Evolutionary conservation across 2,113 vertebrate genomes (phyloP), one percentile per base, ranked within the genome.

Genomic region (Pao palembangensis): DNA sequence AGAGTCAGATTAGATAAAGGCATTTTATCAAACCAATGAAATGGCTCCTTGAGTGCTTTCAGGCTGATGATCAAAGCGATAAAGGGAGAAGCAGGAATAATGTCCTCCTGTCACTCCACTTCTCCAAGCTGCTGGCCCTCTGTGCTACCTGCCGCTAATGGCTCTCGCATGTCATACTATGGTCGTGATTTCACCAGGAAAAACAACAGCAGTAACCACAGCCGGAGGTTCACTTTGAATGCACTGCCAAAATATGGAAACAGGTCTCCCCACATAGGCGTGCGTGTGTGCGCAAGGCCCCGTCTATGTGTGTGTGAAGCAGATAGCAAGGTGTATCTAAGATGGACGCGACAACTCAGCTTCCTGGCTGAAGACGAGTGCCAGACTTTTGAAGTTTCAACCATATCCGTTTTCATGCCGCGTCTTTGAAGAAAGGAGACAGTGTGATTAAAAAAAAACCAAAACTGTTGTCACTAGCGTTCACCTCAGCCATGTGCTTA

Each of bases 351-450:
- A 85, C 81, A 78, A 76, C 76, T 78, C 42, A 54, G 74, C 78
- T 85, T 90, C 81, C 80, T 81, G 71, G 28, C 73, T 31, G 38
- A 68, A 79, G 82, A 80, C 43, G 64, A 75, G 73, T 67, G 73
- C 73, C 65, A 80, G 73, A 73, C 83, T 75, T 90, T 88, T 87
- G 83, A 90, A 86, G 86, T 89, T 74, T 67, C 80, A 81, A 58
- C 72, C 78, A 61, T 85, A 87, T 89, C 81, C 79, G 76, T 84
- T 88, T 89, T 78, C 71, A 50, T 79, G 65, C 75, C 61, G 69
- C 65, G 71, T 76, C 87, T 89, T 87, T 89, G 87, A 87, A 89
- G 85, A 71, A 49, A 50, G 81, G 69, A 87, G 81, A 88, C 78
- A 8, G 78, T 21, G 61, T 75, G 88, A 89, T 88, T 25, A 51